These are phyloP conservation scores for Scaptomyza reducta DNA, from an alignment of 2,888 invertebrate genomes.

Conservation along the genomic window DNA sequence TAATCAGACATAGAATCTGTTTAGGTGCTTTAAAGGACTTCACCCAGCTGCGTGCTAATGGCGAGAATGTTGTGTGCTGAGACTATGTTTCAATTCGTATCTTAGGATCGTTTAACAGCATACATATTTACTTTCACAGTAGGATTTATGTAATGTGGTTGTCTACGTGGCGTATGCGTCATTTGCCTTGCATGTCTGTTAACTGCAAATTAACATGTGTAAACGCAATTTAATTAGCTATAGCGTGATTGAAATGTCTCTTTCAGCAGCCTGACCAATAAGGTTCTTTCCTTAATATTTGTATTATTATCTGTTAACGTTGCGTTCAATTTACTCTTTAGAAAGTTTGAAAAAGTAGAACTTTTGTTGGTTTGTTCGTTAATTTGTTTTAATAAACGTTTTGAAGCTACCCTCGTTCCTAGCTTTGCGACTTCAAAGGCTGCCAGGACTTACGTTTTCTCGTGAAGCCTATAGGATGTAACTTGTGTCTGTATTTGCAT, in stretches of 20 bases:
- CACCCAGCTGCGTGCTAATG: constrained; percentile 15
- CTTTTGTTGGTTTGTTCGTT: no score
- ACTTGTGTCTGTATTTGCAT: constrained; percentile 67
- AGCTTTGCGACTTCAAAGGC: constrained; percentile 46
- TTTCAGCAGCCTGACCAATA: neutral
- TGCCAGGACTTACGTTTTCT: constrained; percentile 2
- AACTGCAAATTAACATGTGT: constrained; percentile 55
- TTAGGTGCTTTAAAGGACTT: constrained; percentile 3
- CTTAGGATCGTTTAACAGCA: neutral
- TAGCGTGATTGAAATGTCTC: constrained; percentile 31
- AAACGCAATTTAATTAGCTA: constrained; percentile 68
- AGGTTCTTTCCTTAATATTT: neutral
- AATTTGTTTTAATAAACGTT: neutral
- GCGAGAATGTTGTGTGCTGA: neutral
- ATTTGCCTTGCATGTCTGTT: constrained; percentile 18
- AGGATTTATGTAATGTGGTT: constrained; percentile 2
- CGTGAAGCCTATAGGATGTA: constrained; percentile 4
- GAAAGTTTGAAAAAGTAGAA: no score
- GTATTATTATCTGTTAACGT: no score
- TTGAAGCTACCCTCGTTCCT: constrained; percentile 18
- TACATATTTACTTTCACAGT: neutral
- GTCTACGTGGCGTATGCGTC: constrained; percentile 5
- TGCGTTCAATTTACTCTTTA: no score
- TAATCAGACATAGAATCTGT: neutral
- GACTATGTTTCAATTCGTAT: neutral